A percentile compares a stretch with the other conserved stretches of the same genome.
phyloP scores from a whole-genome alignment of 2,888 invertebrate species.

The Therioaphis trifolii region DNA sequence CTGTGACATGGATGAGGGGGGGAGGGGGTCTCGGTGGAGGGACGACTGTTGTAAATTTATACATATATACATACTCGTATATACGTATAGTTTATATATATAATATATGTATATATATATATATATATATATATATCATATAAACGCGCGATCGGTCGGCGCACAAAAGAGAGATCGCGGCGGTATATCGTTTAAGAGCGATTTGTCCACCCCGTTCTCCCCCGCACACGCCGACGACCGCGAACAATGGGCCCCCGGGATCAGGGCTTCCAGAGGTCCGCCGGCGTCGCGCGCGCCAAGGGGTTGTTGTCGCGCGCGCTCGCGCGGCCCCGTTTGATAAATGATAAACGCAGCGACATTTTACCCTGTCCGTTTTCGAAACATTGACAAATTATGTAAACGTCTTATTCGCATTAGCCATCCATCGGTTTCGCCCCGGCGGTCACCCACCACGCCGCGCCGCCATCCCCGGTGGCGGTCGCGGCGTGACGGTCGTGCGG shows the following conservation, averaged over 20 bases:
- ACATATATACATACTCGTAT: not conserved
- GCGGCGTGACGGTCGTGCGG: not conserved
- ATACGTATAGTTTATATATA: not conserved
- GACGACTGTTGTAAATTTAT: not conserved
- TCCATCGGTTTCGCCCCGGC: slow-evolving; percentile 56
- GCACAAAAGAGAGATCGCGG: not conserved
- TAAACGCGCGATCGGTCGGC: not conserved
- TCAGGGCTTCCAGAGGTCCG: slow-evolving; percentile 56
- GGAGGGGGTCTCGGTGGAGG: not conserved
- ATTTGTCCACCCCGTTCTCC: slow-evolving; percentile 55
- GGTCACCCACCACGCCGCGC: not conserved
- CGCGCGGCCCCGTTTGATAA: slow-evolving; percentile 55
- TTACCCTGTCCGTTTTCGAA: slow-evolving; percentile 62
- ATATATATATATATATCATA: not conserved
- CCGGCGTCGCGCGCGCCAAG: slow-evolving; percentile 10
- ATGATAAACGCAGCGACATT: slow-evolving; percentile 60
- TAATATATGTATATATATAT: not conserved
- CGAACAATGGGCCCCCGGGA: slow-evolving; percentile 52
- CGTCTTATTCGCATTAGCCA: slow-evolving; percentile 62
- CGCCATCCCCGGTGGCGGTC: not conserved
- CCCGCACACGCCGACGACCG: not conserved
- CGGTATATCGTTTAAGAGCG: slow-evolving; percentile 60
- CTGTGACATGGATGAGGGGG: not conserved
- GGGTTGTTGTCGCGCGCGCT: slow-evolving; percentile 46
- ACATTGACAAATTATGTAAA: slow-evolving; percentile 63